Evolutionary conservation across 2,888 invertebrate genomes (phyloP), one percentile per base, ranked within the genome.

Genomic region (Chesias legatella): DNA sequence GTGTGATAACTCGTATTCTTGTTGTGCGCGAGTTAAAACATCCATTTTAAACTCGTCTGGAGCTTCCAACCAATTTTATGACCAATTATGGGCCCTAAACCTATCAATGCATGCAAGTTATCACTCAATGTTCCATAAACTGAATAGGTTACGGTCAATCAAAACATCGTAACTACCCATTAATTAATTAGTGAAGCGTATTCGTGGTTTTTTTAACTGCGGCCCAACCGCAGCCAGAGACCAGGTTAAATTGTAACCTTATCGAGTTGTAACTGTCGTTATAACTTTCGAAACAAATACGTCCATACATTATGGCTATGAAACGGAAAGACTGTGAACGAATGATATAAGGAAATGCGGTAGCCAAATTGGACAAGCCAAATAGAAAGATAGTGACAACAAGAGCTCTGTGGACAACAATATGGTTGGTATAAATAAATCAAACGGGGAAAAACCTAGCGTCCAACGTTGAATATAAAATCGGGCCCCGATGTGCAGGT

Each of bases 241-340:
- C 53, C 54, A 56, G 54, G 56, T 63, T 64, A 58, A 63, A 61
- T 58, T 51, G 49, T 53, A 57, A 53, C 66, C 69, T 71, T 74
- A 78, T 75, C 67, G 58, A 65, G 60, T 60, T 56, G 58, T 63
- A 67, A 60, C 58, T 58, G 59, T 59, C 51, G 53, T 60, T 57
- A 56, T 37, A 58, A 63, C 68, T 79, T 80, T 74, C 69, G 65
- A 69, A 73, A 70, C 57, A 61, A 34, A 73, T 79, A 74, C 72
- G 71, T 77, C 65, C 58, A 58, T 24, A 23, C 33, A 5, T 17
- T 37, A 53, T 36, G 59, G 66, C 62, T 56, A 58, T 47, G 40
- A 51, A 58, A 54, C 13, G 4, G 4, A 20, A 36, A 3, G 21
- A 35, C 22, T n/a, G n/a, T n/a, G n/a, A n/a, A n/a, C n/a, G n/a